Evolutionary conservation across 2,888 invertebrate genomes (phyloP).

Genomic region (Chloromyia formosa): DNA sequence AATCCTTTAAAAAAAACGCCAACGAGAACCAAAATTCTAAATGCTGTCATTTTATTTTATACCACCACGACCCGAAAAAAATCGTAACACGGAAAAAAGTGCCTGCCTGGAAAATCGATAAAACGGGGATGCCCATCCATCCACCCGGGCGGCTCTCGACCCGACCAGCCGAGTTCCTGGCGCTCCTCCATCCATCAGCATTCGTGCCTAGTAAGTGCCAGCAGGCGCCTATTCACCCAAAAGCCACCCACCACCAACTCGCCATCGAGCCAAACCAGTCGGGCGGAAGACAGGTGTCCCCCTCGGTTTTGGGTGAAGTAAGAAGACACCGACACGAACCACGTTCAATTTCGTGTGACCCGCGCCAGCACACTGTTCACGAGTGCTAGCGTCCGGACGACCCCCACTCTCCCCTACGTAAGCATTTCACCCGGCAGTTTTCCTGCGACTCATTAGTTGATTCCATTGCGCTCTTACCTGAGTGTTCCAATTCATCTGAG

Average conservation of each 20-base stretch:
- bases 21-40: too few relatives aligned
- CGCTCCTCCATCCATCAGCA: too few relatives aligned
- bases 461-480: background rate
- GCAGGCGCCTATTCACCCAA: background rate
- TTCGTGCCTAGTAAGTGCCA: too few relatives aligned
- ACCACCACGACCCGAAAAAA: too few relatives aligned
- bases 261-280: background rate
- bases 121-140: conserved; percentile 17
- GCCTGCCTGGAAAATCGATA: conserved; percentile 35
- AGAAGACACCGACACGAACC: conserved; percentile 3
- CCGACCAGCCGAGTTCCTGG: background rate
- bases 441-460: too few relatives aligned
- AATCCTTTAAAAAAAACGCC: too few relatives aligned
- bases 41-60: too few relatives aligned
- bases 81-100: conserved; percentile 22
- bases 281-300: conserved; percentile 19
- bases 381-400: too few relatives aligned
- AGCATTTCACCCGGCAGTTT: too few relatives aligned
- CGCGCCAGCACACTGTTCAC: background rate
- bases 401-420: too few relatives aligned
- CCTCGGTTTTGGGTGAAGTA: background rate
- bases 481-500: background rate
- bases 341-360: conserved; percentile 20
- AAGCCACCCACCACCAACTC: background rate
- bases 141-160: background rate